Evolutionary conservation across 2,888 invertebrate genomes (phyloP), one percentile per base, ranked within the genome.

Genomic region (Priocnemis perturbator): DNA sequence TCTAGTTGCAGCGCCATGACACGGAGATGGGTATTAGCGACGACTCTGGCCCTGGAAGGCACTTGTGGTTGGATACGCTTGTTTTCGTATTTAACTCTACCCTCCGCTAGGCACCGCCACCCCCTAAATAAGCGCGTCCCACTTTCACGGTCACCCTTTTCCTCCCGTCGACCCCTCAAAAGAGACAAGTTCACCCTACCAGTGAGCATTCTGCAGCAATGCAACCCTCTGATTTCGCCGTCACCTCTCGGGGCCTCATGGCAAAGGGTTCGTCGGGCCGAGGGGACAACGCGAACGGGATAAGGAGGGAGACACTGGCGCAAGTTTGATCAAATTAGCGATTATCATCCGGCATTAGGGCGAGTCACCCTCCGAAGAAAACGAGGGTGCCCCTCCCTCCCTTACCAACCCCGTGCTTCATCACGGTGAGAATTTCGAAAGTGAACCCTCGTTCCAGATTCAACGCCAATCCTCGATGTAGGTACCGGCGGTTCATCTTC

Each of bases 21-120:
- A 81, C 81, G 83, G 83, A 85, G 79, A 81, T 76, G 77, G 79
- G 82, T 82, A 86, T 86, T 85, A 87, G 83, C 78, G 83, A 85
- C 78, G 81, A 76, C 80, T 78, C 83, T 48, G 62, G 52, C 37
- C 52, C 72, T 77, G 66, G 77, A 78, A 81, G 78, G 78, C 81
- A 81, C 85, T 85, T 79, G 83, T 74, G 84, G 79, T 78, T 74
- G 75, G 76, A 80, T 79, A 81, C 84, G 79, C 84, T 83, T 82
- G 85, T 84, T 84, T 85, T 84, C 81, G 76, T 78, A 79, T 85
- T 81, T 79, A 76, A 79, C 77, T 76, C 74, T 72, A 37, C 61
- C 64, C 57, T 47, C n/a, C 56, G 52, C 53, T 5, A 15, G 23
- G 26, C 21, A 15, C 55, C 55, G 55, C 26, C 26, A 21, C 55